A percentile compares a stretch with the other conserved stretches of the same genome.
Evolutionary conservation across 2,888 invertebrate species (phyloP).

Genomic region (Tanypteryx hageni): DNA sequence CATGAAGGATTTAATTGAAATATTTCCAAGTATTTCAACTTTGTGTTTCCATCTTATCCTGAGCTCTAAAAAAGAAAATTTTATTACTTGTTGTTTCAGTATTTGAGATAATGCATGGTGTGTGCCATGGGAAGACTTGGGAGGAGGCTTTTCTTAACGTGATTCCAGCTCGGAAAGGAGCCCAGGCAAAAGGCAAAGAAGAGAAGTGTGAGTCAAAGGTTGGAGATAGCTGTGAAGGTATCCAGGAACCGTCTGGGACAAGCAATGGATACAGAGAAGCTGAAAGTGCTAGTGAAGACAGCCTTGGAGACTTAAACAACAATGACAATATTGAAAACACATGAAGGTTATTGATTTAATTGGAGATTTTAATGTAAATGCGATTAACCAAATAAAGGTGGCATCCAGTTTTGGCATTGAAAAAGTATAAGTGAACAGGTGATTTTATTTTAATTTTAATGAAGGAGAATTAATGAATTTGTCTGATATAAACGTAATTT

Average conservation of each 20-base stretch:
- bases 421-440: no score
- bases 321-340: not conserved
- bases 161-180: conserved; percentile 87
- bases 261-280: not conserved
- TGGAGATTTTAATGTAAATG: not conserved
- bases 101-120: conserved; percentile 87
- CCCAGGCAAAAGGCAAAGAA: conserved; percentile 70
- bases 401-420: no score
- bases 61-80: no score
- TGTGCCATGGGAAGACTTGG: conserved; percentile 88
- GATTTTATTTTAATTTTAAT: no score
- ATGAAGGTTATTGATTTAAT: not conserved
- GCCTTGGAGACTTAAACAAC: not conserved
- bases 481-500: no score
- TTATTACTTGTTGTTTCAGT: conserved; percentile 78
- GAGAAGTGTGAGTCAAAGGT: not conserved
- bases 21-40: no score
- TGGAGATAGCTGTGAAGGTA: not conserved
- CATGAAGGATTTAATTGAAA: no score
- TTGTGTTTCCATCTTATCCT: no score
- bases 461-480: no score
- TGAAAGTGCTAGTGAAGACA: no score
- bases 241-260: not conserved
- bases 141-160: conserved; percentile 86
- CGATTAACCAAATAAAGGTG: not conserved